Base-by-base conservation (phyloP, 1,140 invertebrate species). In the Halotydeus destructor region DNA sequence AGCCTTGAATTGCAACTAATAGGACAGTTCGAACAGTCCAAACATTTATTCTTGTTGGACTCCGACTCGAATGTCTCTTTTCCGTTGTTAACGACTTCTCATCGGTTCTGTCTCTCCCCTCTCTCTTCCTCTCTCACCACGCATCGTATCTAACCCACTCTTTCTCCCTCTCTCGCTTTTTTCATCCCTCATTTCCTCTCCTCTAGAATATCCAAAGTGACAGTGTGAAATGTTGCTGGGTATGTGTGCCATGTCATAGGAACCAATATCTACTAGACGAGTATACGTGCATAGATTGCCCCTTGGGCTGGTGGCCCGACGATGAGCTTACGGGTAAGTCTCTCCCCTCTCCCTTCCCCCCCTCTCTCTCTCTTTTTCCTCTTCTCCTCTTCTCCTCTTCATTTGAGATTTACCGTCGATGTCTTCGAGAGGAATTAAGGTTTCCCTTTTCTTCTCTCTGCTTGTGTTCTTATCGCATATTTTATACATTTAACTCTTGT, bases 141-240 rank as follows among this genome's bases (percentile, higher is more conserved):
- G 12, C 12, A 18, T 18, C 22, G 12, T 21, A n/a, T 11, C 14
- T 36, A 11, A 36, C 12, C 16, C 30, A 31, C 16, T 31, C 12
- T 12, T 31, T n/a, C 16, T 31, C 30, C 12, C 30, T 31, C 12
- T 16, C 16, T n/a, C 12, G 12, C 16, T n/a, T 31, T 3, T 14
- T 25, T 11, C 18, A 18, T 1, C 18, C 28, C 25, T 14, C 24
- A n/a, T 3, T 14, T 25, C 9, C 18, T 27, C 1, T 22, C 28
- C 25, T 14, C 24, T 54, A 74, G 71, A 70, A 69, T 53, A 65
- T 71, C 41, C 66, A 70, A 55, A 66, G 65, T 33, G 70, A 68
- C 28, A 69, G 67, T 9, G 66, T 70, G 43, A 60, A 64, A 32
- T 80, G 76, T 55, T 80, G 76, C 55, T 80, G 76, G 76, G 65